A percentile compares a stretch with the other conserved stretches of the same genome.
These are phyloP conservation scores for Hippocampus abdominalis DNA, from an alignment of 2,113 vertebrate genomes.

Conservation along the genomic window DNA sequence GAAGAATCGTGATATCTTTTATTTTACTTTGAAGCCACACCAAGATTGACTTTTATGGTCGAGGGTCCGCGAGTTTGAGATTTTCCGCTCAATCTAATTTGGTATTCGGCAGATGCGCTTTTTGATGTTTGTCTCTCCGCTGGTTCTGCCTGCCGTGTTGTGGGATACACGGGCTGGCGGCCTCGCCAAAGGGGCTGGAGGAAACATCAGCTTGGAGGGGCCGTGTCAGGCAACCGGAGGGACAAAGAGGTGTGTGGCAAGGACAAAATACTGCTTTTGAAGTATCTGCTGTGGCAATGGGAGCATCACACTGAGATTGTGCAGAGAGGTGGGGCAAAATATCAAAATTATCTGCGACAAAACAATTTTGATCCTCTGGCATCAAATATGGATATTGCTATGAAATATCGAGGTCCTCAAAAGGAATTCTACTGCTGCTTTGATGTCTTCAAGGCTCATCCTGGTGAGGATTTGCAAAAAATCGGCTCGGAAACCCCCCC, in stretches of 20 bases:
- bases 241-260: neutral
- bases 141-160: neutral
- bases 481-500: neutral
- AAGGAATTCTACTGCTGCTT: neutral
- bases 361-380: neutral
- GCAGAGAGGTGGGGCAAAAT: neutral
- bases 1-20: neutral
- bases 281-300: neutral
- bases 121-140: neutral
- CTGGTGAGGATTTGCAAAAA: neutral
- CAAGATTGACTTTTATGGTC: neutral
- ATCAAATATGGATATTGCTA: constrained; percentile 1
- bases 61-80: neutral
- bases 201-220: constrained; percentile 50
- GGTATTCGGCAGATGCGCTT: neutral
- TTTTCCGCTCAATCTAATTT: neutral
- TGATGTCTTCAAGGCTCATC: neutral
- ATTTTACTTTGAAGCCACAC: neutral
- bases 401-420: neutral
- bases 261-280: constrained; percentile 43
- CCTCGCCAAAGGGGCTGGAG: constrained; percentile 41
- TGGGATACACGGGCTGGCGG: constrained; percentile 23
- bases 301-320: neutral
- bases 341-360: neutral
- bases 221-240: neutral